phyloP scores from a whole-genome alignment of 2,888 invertebrate species.

The Frankliniella intonsa region DNA sequence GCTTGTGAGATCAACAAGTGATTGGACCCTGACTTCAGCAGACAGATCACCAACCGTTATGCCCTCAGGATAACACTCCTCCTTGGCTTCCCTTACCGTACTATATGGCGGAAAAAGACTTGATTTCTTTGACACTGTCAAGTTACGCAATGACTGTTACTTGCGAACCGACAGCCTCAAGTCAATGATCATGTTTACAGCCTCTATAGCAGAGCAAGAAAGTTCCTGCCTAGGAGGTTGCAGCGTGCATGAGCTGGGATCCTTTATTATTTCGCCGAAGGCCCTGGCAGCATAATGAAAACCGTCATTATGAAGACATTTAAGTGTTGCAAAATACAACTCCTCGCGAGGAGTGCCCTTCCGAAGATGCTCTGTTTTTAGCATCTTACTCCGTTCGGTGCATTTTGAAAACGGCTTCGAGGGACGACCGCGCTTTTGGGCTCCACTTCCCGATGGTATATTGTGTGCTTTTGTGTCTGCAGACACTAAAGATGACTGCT shows the following conservation, averaged over 20 bases:
- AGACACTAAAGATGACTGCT: too few relatives aligned
- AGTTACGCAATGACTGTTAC: slow-evolving; percentile 18
- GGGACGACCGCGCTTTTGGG: not conserved
- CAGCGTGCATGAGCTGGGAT: not conserved
- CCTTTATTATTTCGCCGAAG: not conserved
- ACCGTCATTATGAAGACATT: not conserved
- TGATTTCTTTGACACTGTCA: not conserved
- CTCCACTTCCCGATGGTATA: not conserved
- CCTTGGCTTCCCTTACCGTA: slow-evolving; percentile 13
- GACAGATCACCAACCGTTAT: slow-evolving; percentile 7
- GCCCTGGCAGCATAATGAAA: not conserved
- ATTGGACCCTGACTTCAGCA: slow-evolving; percentile 25
- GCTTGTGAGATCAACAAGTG: slow-evolving; percentile 28
- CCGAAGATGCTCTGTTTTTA: not conserved
- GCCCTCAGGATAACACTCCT: slow-evolving; percentile 28
- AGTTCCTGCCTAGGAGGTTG: not conserved
- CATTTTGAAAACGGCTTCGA: not conserved
- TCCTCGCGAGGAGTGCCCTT: not conserved
- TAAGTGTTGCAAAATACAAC: not conserved
- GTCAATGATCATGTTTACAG: slow-evolving; percentile 17
- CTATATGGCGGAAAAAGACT: slow-evolving; percentile 28
- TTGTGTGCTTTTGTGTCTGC: too few relatives aligned
- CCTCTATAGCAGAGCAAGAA: not conserved
- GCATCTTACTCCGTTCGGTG: not conserved
- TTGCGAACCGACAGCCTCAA: not conserved